Conservation (phyloP, 2,797 vertebrate genomes). For the Acanthiza pusilla region DNA sequence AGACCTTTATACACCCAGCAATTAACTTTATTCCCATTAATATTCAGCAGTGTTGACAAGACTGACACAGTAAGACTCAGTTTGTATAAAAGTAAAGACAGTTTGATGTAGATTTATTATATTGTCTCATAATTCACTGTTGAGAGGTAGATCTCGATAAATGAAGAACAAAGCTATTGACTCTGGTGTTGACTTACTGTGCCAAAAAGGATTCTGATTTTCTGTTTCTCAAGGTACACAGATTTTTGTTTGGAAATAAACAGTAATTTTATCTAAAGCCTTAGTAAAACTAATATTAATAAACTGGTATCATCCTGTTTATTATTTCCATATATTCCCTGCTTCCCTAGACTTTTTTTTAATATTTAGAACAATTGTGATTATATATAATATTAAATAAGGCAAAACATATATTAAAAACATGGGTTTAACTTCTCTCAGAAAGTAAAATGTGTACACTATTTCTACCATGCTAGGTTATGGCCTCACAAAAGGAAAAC, state of each 20-base stretch:
- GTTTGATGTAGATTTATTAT: conserved; percentile 77
- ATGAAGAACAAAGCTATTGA: conserved; percentile 76
- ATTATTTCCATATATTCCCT: not conserved
- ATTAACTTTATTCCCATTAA: conserved; percentile 87
- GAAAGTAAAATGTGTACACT: not conserved
- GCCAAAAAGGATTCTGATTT: conserved; percentile 67
- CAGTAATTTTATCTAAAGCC: conserved; percentile 75
- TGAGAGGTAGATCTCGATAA: conserved; percentile 68
- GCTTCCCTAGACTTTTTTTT: not conserved
- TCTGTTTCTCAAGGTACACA: conserved; percentile 65
- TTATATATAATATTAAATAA: conserved; percentile 35
- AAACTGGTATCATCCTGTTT: conserved; percentile 18
- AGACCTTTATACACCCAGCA: conserved; percentile 80
- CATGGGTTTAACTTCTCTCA: conserved; percentile 16
- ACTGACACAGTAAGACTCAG: conserved; percentile 78
- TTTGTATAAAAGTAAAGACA: conserved; percentile 79
- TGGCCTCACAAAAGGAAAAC: not conserved
- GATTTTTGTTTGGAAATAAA: conserved; percentile 76
- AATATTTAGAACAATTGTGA: conserved; percentile 40
- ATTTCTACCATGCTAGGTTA: not conserved
- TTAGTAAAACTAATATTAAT: conserved; percentile 56
- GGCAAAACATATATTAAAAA: conserved; percentile 18
- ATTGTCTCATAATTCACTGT: conserved; percentile 73
- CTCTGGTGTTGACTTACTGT: conserved; percentile 71
- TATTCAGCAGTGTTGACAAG: conserved; percentile 82